Base-by-base conservation (phyloP, 2,113 vertebrate genomes). In the Nerophis lumbriciformis region DNA sequence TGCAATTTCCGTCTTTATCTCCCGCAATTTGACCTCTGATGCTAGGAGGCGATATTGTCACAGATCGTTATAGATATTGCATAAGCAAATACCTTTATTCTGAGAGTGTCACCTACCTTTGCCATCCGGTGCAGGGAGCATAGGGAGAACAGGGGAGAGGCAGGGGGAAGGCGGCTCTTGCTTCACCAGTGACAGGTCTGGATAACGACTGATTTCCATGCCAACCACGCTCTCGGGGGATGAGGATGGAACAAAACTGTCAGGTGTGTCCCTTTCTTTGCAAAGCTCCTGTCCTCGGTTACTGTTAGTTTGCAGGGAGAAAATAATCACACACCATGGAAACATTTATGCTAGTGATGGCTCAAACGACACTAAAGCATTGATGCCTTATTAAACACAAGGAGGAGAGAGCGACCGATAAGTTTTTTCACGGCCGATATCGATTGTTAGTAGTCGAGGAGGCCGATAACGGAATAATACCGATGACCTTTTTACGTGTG, bases 201-300 rank as follows among this genome's bases (percentile, higher is more conserved):
- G 97, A 68, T 96, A 99, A 60, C 94, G 89, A 72, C 93, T 94
- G 55, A 98, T 92, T 85, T 97, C 95, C 87, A 92, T 89, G 62
- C 95, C 95, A 66, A 95, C 90, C 58, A 99, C 94, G 0, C 97
- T 98, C 83, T 99, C 97, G 10, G 97, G 97, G 72, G 97, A 99
- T 4, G 97, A 99, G 1, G 97, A 98, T 57, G 95, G 95, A 63
- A 99, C 93, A 72, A 98, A 98, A 78, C 96, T 99, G 79, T 99
- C 96, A 5, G 95, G 95, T 19, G 92, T 93, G 74, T 97, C 95
- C 58, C 95, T 88, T 57, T 94, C 94, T 52, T 92, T 94, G 84
- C 90, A 92, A 56, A 93, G 90, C 69, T 97, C 95, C 81, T 98
- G 95, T 55, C 90, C 90, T 83, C 96, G 92, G 83, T 65, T 77